Evolutionary conservation across 2,797 vertebrate species (phyloP), one percentile per base, ranked within the genome.

Genomic region (Macroramphosus scolopax): DNA sequence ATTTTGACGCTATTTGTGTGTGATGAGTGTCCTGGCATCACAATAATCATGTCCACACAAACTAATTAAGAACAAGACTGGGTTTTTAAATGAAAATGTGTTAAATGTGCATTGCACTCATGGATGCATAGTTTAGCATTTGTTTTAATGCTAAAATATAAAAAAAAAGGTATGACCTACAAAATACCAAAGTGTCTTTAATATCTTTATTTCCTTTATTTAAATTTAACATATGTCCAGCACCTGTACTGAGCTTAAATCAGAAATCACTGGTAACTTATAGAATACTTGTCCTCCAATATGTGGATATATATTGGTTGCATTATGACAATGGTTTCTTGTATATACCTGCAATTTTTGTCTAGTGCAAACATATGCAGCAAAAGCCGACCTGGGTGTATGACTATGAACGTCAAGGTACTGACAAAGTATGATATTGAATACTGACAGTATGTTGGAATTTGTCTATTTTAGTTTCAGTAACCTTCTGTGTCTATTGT

Each of bases 171-270:
- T 44, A 64, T 63, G 75, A 80, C 80, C 74, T 71, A 80, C 66
- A 68, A 38, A 13, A 41, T 86, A 88, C 86, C 86, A 88, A 86
- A 86, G 78, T 80, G 77, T 82, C 85, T 88, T 80, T 84, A 76
- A 63, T 72, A 68, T 65, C 57, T 73, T 78, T 74, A 81, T 86
- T 79, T 83, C 63, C 57, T 73, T 78, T 74, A 81, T 86, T 79
- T 83, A 72, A 82, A 75, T 75, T 51, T 43, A 69, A 72, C 53
- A 57, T 57, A 72, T 74, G 57, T 70, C 71, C 74, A 84, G 79
- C 75, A 87, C 84, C 86, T 86, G 75, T 84, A 77, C 60, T 75
- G 68, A 78, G 83, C 51, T 82, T 53, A 62, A 77, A 81, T 78
- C 78, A 81, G 66, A 86, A 64, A 83, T 82, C 80, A 84, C 83